Evolutionary conservation across 2,888 invertebrate genomes (phyloP).

Genomic region (Aleiodes leptofemur): DNA sequence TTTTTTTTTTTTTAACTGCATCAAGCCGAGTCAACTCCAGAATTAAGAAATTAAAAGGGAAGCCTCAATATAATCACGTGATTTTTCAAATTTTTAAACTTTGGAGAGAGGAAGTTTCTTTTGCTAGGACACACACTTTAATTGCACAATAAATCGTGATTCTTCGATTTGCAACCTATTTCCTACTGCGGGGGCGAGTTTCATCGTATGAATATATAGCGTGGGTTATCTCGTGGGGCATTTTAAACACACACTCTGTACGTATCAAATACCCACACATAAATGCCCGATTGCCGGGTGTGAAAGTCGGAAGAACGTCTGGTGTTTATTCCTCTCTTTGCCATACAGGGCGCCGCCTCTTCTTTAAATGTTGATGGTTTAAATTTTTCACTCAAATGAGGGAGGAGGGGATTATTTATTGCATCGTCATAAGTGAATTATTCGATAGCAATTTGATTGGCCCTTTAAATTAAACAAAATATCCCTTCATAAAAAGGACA

Average conservation of each 20-base stretch:
- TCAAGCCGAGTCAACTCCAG: neutral
- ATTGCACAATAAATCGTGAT: conserved; percentile 75
- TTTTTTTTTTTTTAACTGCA: neutral
- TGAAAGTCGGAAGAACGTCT: conserved; percentile 70
- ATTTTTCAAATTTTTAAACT: neutral
- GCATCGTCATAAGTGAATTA: neutral
- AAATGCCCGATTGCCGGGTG: conserved; percentile 52
- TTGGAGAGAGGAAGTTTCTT: conserved; percentile 63
- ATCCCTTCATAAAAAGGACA: too few species aligned
- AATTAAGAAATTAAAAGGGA: too few species aligned
- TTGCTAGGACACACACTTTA: conserved; percentile 66
- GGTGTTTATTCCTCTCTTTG: conserved; percentile 26
- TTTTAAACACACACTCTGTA: conserved; percentile 7
- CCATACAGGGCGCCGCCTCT: conserved; percentile 55
- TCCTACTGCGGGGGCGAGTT: conserved; percentile 74
- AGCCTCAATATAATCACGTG: neutral
- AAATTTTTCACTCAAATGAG: conserved; percentile 26
- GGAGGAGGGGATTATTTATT: conserved; percentile 5
- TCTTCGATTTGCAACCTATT: conserved; percentile 74
- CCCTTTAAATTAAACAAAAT: too few species aligned
- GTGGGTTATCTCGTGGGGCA: conserved; percentile 48
- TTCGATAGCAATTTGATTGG: too few species aligned
- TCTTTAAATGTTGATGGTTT: conserved; percentile 69
- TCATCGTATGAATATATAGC: conserved; percentile 42
- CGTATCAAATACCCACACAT: conserved; percentile 17